These are phyloP conservation scores for Manis pentadactyla DNA, from an alignment of 2,797 vertebrate genomes.

Conservation along the genomic window DNA sequence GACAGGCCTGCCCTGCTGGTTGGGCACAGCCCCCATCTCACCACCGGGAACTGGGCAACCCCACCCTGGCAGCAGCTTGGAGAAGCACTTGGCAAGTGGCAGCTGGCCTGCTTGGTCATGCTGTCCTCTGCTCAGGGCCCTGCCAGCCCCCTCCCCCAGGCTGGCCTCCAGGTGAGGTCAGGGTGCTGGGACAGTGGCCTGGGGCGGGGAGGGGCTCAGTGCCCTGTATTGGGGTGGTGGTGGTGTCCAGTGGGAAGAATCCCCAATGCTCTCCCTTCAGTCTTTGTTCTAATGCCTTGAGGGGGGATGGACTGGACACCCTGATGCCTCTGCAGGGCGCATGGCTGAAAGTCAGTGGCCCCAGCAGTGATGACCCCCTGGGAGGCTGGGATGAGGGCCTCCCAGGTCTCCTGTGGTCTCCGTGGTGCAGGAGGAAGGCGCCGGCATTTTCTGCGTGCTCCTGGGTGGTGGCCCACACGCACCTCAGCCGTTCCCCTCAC, in stretches of 20 bases:
- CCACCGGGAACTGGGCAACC: background rate
- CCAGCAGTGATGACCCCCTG: background rate
- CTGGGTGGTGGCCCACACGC: accelerated
- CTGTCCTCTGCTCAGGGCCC: background rate
- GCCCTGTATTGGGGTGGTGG: background rate
- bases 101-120: background rate
- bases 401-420: background rate
- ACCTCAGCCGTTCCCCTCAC: background rate
- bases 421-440: background rate
- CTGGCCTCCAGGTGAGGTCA: background rate
- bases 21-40: background rate
- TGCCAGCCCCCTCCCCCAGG: background rate
- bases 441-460: background rate
- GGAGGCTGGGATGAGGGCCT: background rate
- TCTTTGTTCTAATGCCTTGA: too few species aligned
- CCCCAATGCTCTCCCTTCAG: too few species aligned
- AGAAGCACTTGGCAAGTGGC: background rate
- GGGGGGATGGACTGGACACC: too few species aligned
- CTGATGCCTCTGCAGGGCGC: accelerated
- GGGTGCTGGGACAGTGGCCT: accelerated
- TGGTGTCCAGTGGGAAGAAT: background rate
- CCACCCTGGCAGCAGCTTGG: background rate
- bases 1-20: background rate
- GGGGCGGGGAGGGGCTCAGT: background rate
- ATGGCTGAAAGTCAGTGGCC: background rate